Base-by-base conservation (phyloP, 2,113 vertebrate species). In the Neolamprologus tretocephalus region DNA sequence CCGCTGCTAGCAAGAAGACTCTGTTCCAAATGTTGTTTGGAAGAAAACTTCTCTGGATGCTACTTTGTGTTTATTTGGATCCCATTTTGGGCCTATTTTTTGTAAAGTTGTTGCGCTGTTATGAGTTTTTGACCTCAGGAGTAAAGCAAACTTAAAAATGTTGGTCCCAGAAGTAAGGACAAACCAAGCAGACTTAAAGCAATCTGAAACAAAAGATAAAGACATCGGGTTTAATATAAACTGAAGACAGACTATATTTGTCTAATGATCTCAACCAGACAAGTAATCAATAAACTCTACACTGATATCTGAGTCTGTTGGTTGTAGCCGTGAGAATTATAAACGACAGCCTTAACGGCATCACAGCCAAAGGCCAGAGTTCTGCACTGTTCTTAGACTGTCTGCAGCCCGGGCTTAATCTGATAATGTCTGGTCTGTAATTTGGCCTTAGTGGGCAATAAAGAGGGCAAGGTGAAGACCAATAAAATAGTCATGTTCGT, bases 381-480 rank as follows among this genome's bases (percentile, higher is more conserved):
- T 81, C 79, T 37, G 61, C 42, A 6, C 83, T 13, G 83, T 13
- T 84, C 83, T 83, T 23, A 17, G 23, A 55, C 81, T 6, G 68
- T 63, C 88, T 63, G 49, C 3, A 40, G 84, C 57, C 54, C 78
- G 11, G 49, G 82, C 71, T 87, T 86, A 80, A 86, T 89, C 89
- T 35, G 13, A 73, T 92, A 88, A 92, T 40, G 89, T 88, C 89
- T 55, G 83, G 37, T 79, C 86, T 85, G 81, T 89, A 83, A 92
- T 94, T 88, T 86, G 87, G 86, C 85, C 13, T 92, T 68, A 90
- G 89, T 79, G 91, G 86, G 82, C 91, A 84, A 90, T 90, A 86
- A 88, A 90, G 82, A 79, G 89, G 89, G 86, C 68, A 54, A 92
- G 82, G 89, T 84, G 86, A 87, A 91, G 89, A 90, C 86, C 91